Percentiles rank a stretch among this genome's conserved stretches.
Conservation (phyloP, 92 coral and sea anemone species). For the Phenganax marumi region DNA sequence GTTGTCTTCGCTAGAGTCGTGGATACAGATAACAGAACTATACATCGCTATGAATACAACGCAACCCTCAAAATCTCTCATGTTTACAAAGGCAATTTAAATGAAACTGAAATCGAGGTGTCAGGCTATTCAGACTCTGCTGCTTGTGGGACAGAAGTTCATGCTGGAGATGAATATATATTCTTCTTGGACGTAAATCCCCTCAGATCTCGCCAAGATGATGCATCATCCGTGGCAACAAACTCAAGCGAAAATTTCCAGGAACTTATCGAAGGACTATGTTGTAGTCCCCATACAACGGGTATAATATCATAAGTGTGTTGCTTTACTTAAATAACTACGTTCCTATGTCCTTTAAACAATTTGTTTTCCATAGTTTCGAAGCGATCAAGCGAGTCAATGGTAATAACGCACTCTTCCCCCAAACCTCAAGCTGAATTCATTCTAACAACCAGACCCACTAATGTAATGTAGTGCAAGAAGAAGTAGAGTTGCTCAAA, state of each 20-base stretch:
- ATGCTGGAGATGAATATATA: constrained; percentile 8
- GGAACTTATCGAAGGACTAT: constrained; percentile 10
- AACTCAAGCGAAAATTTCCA: constrained; percentile 8
- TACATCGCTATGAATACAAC: not conserved
- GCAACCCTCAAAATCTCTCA: constrained; percentile 17
- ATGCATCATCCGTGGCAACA: constrained; percentile 2
- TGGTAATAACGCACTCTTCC: no score
- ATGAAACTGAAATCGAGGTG: not conserved
- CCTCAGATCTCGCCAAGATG: constrained; percentile 7
- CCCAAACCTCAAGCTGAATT: no score
- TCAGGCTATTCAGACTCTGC: not conserved
- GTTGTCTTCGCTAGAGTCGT: constrained; percentile 18
- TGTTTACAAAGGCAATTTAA: constrained; percentile 26
- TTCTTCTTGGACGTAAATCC: constrained; percentile 16
- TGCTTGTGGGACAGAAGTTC: constrained; percentile 9
- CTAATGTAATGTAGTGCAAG: no score
- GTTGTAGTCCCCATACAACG: constrained; percentile 9
- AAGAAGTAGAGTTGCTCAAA: no score
- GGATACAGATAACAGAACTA: not conserved
- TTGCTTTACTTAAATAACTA: no score
- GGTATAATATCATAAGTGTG: not conserved
- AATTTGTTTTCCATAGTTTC: not conserved
- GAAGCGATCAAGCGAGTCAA: no score
- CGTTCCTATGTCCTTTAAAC: not conserved
- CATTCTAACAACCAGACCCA: no score